phyloP scores from a whole-genome alignment of 2,888 invertebrate genomes.

The Mythimna vitellina region DNA sequence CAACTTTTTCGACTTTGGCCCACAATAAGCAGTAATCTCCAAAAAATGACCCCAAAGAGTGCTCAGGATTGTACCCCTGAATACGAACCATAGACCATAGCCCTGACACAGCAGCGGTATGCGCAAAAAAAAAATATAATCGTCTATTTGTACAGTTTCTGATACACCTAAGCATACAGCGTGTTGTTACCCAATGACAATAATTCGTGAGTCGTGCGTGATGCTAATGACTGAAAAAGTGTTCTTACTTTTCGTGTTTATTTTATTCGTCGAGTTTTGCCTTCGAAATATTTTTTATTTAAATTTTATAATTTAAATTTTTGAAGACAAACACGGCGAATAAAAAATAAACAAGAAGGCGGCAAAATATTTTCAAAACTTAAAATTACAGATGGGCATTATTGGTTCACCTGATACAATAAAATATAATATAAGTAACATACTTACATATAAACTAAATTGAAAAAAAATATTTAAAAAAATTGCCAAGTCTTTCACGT shows the following conservation, averaged over 20 bases:
- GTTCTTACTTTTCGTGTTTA: slow-evolving; percentile 1
- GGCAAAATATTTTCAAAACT: too few species aligned
- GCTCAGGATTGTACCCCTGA: slow-evolving; percentile 78
- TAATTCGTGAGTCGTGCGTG: neutral
- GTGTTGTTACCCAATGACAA: slow-evolving; percentile 58
- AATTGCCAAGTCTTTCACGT: neutral
- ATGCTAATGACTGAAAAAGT: neutral
- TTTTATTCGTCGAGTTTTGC: neutral
- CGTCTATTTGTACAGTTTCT: slow-evolving; percentile 78
- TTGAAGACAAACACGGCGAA: too few species aligned
- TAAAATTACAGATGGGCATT: too few species aligned
- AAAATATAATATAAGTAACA: too few species aligned
- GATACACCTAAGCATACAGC: slow-evolving; percentile 73
- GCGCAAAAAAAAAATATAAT: slow-evolving; percentile 81
- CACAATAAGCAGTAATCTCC: slow-evolving; percentile 88
- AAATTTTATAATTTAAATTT: too few species aligned
- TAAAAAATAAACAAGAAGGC: too few species aligned
- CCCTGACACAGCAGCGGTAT: slow-evolving; percentile 73
- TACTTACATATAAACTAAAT: too few species aligned
- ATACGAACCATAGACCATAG: slow-evolving; percentile 70
- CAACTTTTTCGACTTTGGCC: slow-evolving; percentile 81
- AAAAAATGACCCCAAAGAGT: slow-evolving; percentile 90
- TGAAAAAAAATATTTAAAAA: slow-evolving; percentile 4
- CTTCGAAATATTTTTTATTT: neutral
- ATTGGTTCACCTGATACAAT: too few species aligned